Base-by-base conservation (phyloP, 1,140 invertebrate species). In the Cardiocondyla obscurior region DNA sequence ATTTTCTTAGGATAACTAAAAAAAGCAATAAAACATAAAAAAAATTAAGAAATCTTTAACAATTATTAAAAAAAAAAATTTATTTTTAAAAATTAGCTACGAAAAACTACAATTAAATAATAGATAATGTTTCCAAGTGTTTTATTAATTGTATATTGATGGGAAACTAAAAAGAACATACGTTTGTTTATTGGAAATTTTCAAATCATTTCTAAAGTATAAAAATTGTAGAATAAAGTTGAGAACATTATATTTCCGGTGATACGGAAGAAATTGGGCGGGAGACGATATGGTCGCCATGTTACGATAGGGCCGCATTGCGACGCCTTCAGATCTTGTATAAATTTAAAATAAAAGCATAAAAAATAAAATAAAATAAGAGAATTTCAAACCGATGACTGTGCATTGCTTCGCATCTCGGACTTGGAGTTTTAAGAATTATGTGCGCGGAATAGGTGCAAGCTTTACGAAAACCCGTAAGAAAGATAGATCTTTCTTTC, bases 181-280 rank as follows among this genome's bases (percentile, higher is more conserved):
- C 57, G 1, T 51, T n/a, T n/a, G n/a, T n/a, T n/a, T 1, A 6
- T 28, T 39, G n/a, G 12, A 22, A 73, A 19, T 73, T 57, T 57
- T 22, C 19, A 3, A 25, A 57, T 44, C 4, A 1, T 19, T 0
- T 30, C 22, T 5, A 2, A 22, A 46, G 5, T 6, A 46, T 36
- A 1, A 19, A 28, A 33, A 0, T 44, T 25, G 0, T 39, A 39
- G 36, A 39, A 44, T 0, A n/a, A 82, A 30, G 76, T 89, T 88
- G 85, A 89, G 86, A 90, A 90, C 82, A 88, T 60, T 39, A 19
- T 25, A 74, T 49, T 57, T 85, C 73, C 67, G 58, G 70, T 55
- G 67, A 62, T 67, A 60, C 74, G 81, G 76, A 72, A 88, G 85
- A 90, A 91, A 90, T 89, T 89, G 53, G 88, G 91, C 91, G 91